Evolutionary conservation across 2,113 vertebrate species (phyloP).

Genomic region (Amblyopsis rosae): DNA sequence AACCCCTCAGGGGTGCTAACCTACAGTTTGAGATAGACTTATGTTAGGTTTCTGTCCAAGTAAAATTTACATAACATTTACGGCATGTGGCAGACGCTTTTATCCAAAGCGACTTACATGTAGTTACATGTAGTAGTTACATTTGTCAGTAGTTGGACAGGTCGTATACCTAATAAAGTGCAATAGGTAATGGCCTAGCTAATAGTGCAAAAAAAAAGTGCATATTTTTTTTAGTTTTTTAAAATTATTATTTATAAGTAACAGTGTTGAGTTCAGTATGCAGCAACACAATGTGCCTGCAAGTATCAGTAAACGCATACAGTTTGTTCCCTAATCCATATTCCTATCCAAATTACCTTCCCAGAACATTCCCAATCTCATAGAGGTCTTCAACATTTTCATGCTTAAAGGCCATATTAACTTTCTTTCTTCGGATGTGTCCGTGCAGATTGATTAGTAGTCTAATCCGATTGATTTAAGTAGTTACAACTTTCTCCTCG

Average conservation of each 20-base stretch:
- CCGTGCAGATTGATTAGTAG: background rate
- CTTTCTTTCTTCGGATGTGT: constrained; percentile 12
- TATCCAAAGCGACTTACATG: no score
- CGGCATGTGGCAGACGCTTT: no score
- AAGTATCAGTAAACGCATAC: background rate
- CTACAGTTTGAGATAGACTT: background rate
- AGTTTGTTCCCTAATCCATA: background rate
- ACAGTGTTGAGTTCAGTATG: background rate
- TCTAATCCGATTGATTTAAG: constrained; percentile 7
- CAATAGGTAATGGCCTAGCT: no score
- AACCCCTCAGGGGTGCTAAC: background rate
- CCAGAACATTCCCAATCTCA: constrained; percentile 80
- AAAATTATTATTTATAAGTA: background rate
- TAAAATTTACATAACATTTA: no score
- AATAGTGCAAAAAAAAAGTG: no score
- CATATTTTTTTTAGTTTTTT: no score
- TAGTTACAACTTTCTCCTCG: constrained; percentile 1
- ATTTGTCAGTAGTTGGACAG: no score
- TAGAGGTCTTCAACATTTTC: constrained; percentile 84
- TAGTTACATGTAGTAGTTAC: no score
- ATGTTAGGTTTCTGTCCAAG: no score
- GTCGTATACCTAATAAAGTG: no score
- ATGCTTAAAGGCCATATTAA: constrained; percentile 66
- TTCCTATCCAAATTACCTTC: constrained; percentile 71
- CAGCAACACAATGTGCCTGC: background rate